phyloP scores from a whole-genome alignment of 2,113 vertebrate species.

The Recurvirostra avosetta region DNA sequence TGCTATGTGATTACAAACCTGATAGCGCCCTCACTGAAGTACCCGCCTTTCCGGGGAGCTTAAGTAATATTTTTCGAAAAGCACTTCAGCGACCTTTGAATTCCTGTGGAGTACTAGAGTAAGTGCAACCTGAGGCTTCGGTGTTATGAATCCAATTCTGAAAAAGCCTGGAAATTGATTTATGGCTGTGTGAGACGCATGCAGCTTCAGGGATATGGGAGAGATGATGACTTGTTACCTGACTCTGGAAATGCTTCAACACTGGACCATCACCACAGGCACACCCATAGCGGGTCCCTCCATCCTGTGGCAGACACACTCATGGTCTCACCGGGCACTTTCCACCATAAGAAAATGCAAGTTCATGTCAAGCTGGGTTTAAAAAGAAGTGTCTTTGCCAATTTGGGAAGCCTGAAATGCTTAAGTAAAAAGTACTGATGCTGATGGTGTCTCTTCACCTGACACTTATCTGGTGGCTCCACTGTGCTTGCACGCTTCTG shows the following conservation, averaged over 20 bases:
- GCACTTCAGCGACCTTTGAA: background rate
- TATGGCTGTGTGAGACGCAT: background rate
- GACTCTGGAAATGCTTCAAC: background rate
- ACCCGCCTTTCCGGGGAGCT: background rate
- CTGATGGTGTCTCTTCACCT: accelerated
- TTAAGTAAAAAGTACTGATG: background rate
- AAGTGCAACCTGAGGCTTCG: background rate
- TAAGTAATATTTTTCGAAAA: background rate
- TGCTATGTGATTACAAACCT: background rate
- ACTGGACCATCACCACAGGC: accelerated
- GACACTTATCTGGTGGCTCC: background rate
- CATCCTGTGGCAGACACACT: accelerated
- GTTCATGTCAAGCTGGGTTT: background rate
- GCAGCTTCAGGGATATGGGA: background rate
- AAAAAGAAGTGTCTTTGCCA: background rate
- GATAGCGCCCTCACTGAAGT: background rate
- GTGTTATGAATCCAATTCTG: background rate
- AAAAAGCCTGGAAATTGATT: background rate
- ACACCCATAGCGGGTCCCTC: too few relatives aligned
- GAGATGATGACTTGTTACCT: background rate
- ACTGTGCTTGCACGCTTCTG: background rate
- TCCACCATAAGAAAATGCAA: background rate
- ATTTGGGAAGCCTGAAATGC: background rate
- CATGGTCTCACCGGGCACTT: accelerated
- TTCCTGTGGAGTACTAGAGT: background rate